Conservation (phyloP, 2,888 invertebrate species). For the Heliconius sara region DNA sequence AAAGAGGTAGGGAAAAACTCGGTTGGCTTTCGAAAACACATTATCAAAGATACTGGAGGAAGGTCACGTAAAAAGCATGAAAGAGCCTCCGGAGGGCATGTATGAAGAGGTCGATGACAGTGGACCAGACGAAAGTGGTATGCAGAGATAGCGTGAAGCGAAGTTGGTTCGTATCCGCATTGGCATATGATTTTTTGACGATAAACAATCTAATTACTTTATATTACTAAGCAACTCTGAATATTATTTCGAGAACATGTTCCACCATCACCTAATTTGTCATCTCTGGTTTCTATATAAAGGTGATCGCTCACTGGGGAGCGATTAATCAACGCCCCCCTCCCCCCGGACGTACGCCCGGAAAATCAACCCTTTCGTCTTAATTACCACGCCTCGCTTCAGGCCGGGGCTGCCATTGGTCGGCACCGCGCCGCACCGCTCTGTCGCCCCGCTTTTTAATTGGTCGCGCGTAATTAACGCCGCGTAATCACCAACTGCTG, state of each 20-base stretch:
- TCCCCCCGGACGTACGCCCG: constrained; percentile 66
- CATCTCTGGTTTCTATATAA: constrained; percentile 25
- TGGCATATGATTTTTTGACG: too few species aligned
- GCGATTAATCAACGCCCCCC: constrained; percentile 76
- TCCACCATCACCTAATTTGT: neutral
- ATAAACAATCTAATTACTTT: neutral
- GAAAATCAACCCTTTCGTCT: constrained; percentile 83
- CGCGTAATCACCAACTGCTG: constrained; percentile 76
- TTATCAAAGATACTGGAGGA: too few species aligned
- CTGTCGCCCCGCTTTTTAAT: constrained; percentile 77
- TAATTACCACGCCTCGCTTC: constrained; percentile 83
- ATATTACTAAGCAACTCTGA: too few species aligned
- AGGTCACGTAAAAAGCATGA: too few species aligned
- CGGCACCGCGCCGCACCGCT: constrained; percentile 61
- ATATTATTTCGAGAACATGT: neutral
- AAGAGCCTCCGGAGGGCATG: too few species aligned
- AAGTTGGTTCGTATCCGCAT: neutral
- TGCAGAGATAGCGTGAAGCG: too few species aligned
- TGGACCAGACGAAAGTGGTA: too few species aligned
- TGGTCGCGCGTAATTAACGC: constrained; percentile 81
- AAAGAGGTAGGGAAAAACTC: too few species aligned
- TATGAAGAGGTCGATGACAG: too few species aligned
- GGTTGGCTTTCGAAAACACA: too few species aligned
- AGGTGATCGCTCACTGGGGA: constrained; percentile 47
- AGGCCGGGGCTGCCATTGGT: constrained; percentile 73